These are phyloP conservation scores for Aix galericulata DNA, from an alignment of 2,113 vertebrate genomes.

Conservation along the genomic window DNA sequence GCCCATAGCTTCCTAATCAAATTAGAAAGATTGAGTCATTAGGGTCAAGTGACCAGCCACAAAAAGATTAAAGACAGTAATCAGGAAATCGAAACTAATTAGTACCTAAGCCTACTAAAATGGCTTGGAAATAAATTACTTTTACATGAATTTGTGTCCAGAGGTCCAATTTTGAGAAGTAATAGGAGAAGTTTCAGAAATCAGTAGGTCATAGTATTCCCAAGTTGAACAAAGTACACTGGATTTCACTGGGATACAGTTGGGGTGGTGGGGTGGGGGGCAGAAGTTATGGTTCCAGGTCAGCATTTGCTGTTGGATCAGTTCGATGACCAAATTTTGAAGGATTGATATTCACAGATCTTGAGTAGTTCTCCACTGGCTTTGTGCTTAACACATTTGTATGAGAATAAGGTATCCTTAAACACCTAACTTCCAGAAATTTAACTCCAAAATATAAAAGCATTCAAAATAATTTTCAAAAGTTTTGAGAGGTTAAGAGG, in stretches of 20 bases:
- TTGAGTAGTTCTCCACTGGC: neutral
- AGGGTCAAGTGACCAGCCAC: slow-evolving; percentile 54
- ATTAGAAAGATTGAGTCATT: slow-evolving; percentile 67
- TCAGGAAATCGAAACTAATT: slow-evolving; percentile 64
- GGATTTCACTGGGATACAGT: neutral
- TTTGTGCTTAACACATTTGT: neutral
- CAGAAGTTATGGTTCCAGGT: neutral
- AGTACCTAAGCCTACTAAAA: slow-evolving; percentile 55
- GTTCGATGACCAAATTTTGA: neutral
- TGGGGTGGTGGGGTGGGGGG: neutral
- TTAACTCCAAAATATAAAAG: neutral
- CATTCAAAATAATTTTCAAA: neutral
- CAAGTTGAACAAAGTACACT: neutral
- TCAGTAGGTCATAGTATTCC: neutral
- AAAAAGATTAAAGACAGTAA: slow-evolving; percentile 66
- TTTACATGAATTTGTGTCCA: neutral
- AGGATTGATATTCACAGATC: neutral
- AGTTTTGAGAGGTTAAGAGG: neutral
- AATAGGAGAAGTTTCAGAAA: slow-evolving; percentile 1
- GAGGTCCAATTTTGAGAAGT: neutral
- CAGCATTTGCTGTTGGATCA: neutral
- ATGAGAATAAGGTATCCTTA: neutral
- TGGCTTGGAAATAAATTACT: slow-evolving; percentile 51
- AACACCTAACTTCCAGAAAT: neutral
- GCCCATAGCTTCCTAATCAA: slow-evolving; percentile 36